Base-by-base conservation (phyloP, 2,113 vertebrate species). In the Rhynchomys soricoides region DNA sequence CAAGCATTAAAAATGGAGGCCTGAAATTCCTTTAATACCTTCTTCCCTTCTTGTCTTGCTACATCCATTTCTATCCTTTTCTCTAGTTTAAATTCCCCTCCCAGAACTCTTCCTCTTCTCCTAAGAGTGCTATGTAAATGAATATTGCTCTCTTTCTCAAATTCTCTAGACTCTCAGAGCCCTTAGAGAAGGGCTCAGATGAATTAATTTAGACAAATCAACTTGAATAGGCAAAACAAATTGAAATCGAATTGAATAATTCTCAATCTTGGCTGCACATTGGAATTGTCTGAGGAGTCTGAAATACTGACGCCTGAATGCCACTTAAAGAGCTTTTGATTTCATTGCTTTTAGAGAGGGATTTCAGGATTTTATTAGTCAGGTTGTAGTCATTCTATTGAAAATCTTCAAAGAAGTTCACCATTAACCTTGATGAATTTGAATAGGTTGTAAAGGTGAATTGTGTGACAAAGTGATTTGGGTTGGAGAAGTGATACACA, bases 301-400 rank as follows among this genome's bases (percentile, higher is more conserved):
- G 86, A 91, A 91, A 70, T 89, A 62, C 48, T 74, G 26, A 75
- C 43, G 19, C 15, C 79, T 87, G 40, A 10, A 50, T 86, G 89
- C 70, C 19, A 22, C 52, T 83, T 87, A 89, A 77, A 90, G 48
- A 88, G 26, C 50, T 87, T 95, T 97, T 90, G 5, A 82, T 92
- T 93, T 95, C 37, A 70, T 70, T 93, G n/a, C 5, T 37, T 87
- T 21, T 78, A 31, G 83, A 87, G 62, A 68, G 59, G 66, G 11
- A 50, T 66, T 81, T 88, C 37, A 22, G 73, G 22, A 91, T 22
- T 22, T 73, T 37, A 59, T 8, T 24, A 43, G 19, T 31, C 50
- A 88, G 6, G 3, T 48, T 85, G 34, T 79, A 37, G 81, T 31
- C 45, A 68, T 19, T 66, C n/a, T 90, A 52, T 29, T 66, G 40